A percentile compares a stretch with the other conserved stretches of the same genome.
Conservation (phyloP, 2,888 invertebrate genomes). For the Eudemis profundana region DNA sequence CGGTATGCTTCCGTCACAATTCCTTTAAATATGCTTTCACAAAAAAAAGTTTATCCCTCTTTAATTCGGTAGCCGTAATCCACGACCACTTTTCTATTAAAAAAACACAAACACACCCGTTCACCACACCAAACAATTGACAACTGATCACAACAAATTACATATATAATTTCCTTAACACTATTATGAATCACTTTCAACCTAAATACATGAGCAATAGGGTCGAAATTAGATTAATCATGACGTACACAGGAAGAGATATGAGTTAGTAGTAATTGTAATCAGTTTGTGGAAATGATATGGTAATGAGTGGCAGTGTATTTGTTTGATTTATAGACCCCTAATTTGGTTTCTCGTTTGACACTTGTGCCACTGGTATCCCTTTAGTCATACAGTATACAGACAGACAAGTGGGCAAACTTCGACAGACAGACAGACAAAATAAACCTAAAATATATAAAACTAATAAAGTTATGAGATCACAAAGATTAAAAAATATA, state of each 20-base stretch:
- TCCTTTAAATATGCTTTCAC: too few relatives aligned
- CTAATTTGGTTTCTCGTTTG: background rate
- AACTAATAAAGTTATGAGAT: too few relatives aligned
- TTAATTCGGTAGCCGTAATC: too few relatives aligned
- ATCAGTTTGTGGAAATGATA: constrained; percentile 54
- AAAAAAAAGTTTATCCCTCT: too few relatives aligned
- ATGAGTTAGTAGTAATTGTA: constrained; percentile 56
- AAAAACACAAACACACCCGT: constrained; percentile 35
- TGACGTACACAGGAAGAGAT: constrained; percentile 56
- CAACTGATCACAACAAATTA: constrained; percentile 42
- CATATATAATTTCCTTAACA: constrained; percentile 43
- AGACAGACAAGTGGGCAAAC: too few relatives aligned
- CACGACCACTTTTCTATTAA: constrained; percentile 14
- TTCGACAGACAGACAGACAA: too few relatives aligned
- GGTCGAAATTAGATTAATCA: background rate
- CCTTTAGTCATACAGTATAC: too few relatives aligned
- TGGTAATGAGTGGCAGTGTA: constrained; percentile 17
- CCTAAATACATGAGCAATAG: background rate
- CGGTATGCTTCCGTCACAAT: too few relatives aligned
- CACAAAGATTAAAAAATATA: too few relatives aligned
- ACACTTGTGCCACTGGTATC: background rate
- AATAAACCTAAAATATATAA: too few relatives aligned
- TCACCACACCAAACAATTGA: background rate
- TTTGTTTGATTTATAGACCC: constrained; percentile 4
- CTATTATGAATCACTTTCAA: background rate